Conservation (phyloP, 2,888 invertebrate genomes). For the Nephrocerus scutellatus region DNA sequence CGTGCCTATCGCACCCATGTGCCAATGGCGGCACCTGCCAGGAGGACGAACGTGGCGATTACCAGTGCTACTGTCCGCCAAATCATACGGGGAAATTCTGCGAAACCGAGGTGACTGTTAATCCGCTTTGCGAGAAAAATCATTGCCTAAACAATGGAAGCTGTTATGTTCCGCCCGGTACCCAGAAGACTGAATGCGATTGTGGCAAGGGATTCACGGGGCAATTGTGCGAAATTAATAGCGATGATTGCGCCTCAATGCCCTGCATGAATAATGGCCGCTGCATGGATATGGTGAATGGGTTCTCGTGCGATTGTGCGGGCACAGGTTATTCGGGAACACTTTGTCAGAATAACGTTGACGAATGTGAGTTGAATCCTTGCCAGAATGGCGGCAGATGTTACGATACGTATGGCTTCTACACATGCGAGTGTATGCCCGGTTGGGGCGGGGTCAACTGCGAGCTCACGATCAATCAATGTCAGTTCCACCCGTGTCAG, state of each 20-base stretch:
- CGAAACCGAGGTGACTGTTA: constrained; percentile 63
- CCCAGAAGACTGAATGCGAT: constrained; percentile 53
- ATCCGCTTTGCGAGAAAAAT: constrained; percentile 64
- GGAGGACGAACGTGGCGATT: constrained; percentile 62
- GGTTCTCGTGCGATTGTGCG: constrained; percentile 70
- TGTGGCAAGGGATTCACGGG: constrained; percentile 53
- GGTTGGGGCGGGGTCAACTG: constrained; percentile 78
- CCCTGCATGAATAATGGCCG: constrained; percentile 67
- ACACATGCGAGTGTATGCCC: constrained; percentile 65
- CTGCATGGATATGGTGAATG: constrained; percentile 67
- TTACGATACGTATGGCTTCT: constrained; percentile 76
- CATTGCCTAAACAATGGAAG: constrained; percentile 76
- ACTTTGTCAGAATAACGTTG: constrained; percentile 69
- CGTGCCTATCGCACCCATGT: constrained; percentile 65
- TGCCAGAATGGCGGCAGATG: constrained; percentile 69
- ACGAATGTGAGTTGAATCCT: constrained; percentile 69
- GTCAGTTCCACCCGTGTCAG: constrained; percentile 63
- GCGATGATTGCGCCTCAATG: constrained; percentile 65
- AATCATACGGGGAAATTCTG: constrained; percentile 65
- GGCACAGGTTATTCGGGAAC: constrained; percentile 68
- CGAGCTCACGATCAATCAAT: constrained; percentile 55
- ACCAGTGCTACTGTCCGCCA: constrained; percentile 62
- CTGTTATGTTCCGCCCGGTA: constrained; percentile 59
- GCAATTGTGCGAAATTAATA: constrained; percentile 54
- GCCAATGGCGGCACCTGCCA: constrained; percentile 66